These are phyloP conservation scores for Porites rus DNA, from an alignment of 92 coral and sea anemone genomes.

Conservation along the genomic window DNA sequence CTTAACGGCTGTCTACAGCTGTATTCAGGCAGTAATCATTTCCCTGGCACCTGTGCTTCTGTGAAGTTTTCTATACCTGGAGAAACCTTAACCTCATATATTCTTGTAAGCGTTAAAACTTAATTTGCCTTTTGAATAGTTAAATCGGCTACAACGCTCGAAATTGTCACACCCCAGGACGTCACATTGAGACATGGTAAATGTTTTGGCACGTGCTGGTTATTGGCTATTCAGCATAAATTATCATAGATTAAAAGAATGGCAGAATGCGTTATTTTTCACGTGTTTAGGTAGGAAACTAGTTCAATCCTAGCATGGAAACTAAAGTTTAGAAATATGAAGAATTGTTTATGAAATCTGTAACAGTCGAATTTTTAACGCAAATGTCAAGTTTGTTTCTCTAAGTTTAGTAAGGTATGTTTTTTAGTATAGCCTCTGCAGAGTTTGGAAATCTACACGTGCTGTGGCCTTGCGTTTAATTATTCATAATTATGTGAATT, in stretches of 20 bases:
- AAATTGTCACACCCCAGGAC: too few species aligned
- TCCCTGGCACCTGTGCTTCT: too few species aligned
- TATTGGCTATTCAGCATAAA: background rate
- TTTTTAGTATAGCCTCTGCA: background rate
- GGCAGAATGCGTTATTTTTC: background rate
- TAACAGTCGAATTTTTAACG: background rate
- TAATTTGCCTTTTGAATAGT: too few species aligned
- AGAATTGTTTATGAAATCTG: background rate
- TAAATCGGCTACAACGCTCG: too few species aligned
- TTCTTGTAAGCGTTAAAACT: too few species aligned
- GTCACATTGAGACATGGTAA: too few species aligned
- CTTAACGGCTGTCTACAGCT: too few species aligned
- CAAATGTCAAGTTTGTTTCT: background rate
- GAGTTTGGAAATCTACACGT: background rate
- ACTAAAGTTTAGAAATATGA: background rate
- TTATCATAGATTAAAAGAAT: background rate
- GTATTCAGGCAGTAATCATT: too few species aligned
- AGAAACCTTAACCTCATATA: too few species aligned
- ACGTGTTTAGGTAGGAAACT: background rate
- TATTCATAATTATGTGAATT: slow-evolving; percentile 1
- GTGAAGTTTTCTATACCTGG: too few species aligned
- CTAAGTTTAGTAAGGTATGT: background rate
- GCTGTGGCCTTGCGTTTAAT: background rate
- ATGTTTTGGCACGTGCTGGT: background rate
- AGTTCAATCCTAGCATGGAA: background rate